Percentiles rank a stretch among this genome's conserved stretches.
phyloP scores from a whole-genome alignment of 2,888 invertebrate species.

The Pseudococcus viburni region DNA sequence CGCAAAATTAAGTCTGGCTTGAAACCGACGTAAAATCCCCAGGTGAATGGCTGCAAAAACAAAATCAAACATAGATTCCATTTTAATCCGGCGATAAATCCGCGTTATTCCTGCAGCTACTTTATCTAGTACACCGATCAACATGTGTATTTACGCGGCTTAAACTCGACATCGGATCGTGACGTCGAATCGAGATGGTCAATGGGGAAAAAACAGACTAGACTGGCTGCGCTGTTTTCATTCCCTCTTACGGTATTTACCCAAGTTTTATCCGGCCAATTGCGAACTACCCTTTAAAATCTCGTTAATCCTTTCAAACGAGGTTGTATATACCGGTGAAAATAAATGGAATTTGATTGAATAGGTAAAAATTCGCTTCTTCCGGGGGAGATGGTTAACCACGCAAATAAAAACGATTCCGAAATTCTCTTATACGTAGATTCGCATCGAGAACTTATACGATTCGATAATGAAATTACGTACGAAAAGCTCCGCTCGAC shows the following conservation, averaged over 20 bases:
- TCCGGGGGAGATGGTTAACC: neutral
- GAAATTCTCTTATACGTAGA: too few species aligned
- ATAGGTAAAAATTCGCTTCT: neutral
- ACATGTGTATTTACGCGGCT: constrained; percentile 32
- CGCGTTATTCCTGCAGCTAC: neutral
- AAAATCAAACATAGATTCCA: constrained; percentile 16
- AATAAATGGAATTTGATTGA: too few species aligned
- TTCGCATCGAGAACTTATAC: too few species aligned
- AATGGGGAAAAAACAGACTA: neutral
- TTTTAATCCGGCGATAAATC: constrained; percentile 17
- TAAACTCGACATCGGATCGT: neutral
- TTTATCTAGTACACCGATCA: constrained; percentile 9
- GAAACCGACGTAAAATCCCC: neutral
- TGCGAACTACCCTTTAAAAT: neutral
- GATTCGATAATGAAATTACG: too few species aligned
- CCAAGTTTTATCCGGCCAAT: neutral
- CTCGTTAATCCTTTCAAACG: neutral
- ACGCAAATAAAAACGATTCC: neutral
- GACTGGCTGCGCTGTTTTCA: neutral
- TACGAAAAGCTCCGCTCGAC: too few species aligned
- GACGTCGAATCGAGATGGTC: neutral
- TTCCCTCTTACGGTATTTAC: constrained; percentile 1
- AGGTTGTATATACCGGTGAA: neutral
- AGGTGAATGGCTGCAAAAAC: constrained; percentile 4
- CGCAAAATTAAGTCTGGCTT: too few species aligned